These are phyloP conservation scores for Simalia tracyae DNA, from an alignment of 2,797 vertebrate genomes.

Conservation along the genomic window DNA sequence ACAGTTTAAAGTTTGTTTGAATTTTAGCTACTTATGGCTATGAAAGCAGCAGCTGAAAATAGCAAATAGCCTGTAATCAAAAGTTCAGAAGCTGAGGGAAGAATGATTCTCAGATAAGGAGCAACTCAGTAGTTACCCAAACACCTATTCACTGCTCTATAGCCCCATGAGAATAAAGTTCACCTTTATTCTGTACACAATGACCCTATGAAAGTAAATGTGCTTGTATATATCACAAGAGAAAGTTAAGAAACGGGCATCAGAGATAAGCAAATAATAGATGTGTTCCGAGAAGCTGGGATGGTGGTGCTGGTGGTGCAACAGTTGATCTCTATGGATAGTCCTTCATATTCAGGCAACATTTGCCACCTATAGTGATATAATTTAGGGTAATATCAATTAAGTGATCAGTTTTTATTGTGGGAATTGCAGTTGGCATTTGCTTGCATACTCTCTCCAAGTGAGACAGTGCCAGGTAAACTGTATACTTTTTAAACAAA, in stretches of 20 bases:
- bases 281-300: too few species aligned
- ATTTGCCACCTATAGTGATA: background rate
- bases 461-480: background rate
- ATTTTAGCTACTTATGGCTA: too few species aligned
- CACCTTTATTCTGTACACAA: background rate
- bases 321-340: background rate
- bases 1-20: too few species aligned
- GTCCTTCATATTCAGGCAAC: background rate
- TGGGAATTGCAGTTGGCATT: background rate
- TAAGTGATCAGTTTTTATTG: background rate
- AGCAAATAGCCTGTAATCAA: background rate
- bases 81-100: background rate
- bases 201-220: background rate
- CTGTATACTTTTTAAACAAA: background rate
- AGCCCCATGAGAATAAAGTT: background rate
- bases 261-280: background rate
- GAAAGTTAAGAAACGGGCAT: background rate
- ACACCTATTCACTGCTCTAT: background rate
- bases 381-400: background rate
- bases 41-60: too few species aligned
- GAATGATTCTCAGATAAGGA: background rate
- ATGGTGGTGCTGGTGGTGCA: background rate
- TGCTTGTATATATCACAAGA: too few species aligned
- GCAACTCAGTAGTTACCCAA: background rate
- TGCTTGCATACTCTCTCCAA: background rate